Percentiles rank a stretch among this genome's conserved stretches.
Evolutionary conservation across 2,113 vertebrate species (phyloP).

Genomic region (Atherinomorus stipes): DNA sequence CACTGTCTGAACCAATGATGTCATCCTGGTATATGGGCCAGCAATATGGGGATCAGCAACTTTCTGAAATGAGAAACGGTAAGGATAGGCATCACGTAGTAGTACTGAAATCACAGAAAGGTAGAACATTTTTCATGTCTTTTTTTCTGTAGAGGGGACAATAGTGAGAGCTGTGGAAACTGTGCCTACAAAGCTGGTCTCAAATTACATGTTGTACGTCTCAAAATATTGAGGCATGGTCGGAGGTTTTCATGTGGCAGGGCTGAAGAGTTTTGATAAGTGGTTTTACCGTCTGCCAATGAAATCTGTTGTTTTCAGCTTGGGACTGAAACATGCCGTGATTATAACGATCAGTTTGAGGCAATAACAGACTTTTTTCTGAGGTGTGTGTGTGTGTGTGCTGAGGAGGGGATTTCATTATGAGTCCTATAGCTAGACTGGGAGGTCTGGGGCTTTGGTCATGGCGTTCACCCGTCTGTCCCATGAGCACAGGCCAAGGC

Average conservation of each 20-base stretch:
- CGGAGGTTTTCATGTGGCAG: conserved; percentile 70
- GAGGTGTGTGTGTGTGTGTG: conserved; percentile 23
- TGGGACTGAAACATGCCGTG: conserved; percentile 45
- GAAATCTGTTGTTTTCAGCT: conserved; percentile 65
- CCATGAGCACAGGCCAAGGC: conserved; percentile 68
- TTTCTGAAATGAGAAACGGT: conserved; percentile 68
- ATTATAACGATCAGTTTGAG: conserved; percentile 47
- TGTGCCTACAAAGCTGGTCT: conserved; percentile 56
- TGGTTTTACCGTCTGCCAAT: conserved; percentile 65
- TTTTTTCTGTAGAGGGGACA: conserved; percentile 40
- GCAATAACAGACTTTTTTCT: conserved; percentile 39
- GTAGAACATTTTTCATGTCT: conserved; percentile 30
- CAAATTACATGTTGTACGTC: conserved; percentile 72
- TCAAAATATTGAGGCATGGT: conserved; percentile 73
- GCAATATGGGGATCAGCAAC: conserved; percentile 76
- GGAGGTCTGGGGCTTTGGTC: conserved; percentile 67
- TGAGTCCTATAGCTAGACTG: conserved; percentile 54
- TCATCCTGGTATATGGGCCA: conserved; percentile 75
- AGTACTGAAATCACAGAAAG: conserved; percentile 40
- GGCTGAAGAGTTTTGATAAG: conserved; percentile 70
- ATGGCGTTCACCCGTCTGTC: conserved; percentile 79
- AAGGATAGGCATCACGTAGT: conserved; percentile 47
- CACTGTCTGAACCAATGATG: conserved; percentile 72
- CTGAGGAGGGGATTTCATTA: conserved; percentile 58
- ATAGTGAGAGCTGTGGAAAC: conserved; percentile 53